Evolutionary conservation across 1,140 invertebrate species (phyloP).

Genomic region (Cylas formicarius): DNA sequence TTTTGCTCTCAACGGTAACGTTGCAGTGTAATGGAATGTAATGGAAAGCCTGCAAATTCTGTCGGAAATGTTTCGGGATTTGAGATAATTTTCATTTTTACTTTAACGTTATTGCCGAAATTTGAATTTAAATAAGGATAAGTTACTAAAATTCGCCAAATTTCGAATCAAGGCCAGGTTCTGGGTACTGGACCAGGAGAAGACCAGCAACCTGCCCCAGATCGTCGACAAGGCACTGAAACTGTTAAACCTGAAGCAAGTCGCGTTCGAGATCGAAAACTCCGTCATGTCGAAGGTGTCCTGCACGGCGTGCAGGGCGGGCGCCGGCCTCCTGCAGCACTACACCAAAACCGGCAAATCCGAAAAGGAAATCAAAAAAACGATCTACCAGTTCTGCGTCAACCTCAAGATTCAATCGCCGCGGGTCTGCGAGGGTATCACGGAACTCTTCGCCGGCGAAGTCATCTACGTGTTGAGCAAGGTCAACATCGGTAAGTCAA

Average conservation of each 20-base stretch:
- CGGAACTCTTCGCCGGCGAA: slow-evolving; percentile 61
- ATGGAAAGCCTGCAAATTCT: background rate
- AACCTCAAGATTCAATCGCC: slow-evolving; percentile 76
- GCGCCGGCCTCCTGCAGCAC: slow-evolving; percentile 75
- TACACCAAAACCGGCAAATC: slow-evolving; percentile 76
- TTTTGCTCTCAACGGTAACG: too few relatives aligned
- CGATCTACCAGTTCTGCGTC: slow-evolving; percentile 77
- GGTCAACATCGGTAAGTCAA: slow-evolving; percentile 34
- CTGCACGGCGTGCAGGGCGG: slow-evolving; percentile 84
- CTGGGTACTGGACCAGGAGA: slow-evolving; percentile 61
- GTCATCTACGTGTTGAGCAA: slow-evolving; percentile 39
- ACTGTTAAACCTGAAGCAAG: slow-evolving; percentile 73
- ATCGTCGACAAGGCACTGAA: slow-evolving; percentile 77
- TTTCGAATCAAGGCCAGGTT: slow-evolving; percentile 44
- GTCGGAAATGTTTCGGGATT: slow-evolving; percentile 3
- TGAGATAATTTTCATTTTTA: background rate
- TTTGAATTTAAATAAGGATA: slow-evolving; percentile 1
- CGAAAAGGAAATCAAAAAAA: slow-evolving; percentile 77
- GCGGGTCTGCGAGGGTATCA: slow-evolving; percentile 80
- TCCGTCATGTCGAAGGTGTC: slow-evolving; percentile 86
- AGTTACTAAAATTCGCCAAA: background rate
- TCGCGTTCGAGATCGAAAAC: slow-evolving; percentile 79
- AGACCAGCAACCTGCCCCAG: slow-evolving; percentile 60
- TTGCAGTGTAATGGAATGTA: too few relatives aligned
- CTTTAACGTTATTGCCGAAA: slow-evolving; percentile 1